Percentiles rank a stretch among this genome's conserved stretches.
phyloP scores from a whole-genome alignment of 2,888 invertebrate genomes.

The Agrypnus murinus region DNA sequence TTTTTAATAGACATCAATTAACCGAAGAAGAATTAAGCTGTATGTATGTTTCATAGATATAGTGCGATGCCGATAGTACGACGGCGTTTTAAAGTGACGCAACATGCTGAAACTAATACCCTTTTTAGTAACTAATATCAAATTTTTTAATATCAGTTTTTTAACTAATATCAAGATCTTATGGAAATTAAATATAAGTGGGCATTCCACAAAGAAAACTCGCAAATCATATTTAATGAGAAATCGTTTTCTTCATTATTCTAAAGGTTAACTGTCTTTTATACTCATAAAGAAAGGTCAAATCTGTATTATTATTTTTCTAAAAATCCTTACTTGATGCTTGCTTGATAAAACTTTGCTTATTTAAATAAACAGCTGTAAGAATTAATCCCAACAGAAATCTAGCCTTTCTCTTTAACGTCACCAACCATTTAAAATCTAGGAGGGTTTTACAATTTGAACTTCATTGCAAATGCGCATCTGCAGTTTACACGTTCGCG shows the following conservation, averaged over 20 bases:
- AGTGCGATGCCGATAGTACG: too few relatives aligned
- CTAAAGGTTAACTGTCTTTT: not conserved
- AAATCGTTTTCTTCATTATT: not conserved
- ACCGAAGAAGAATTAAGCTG: too few relatives aligned
- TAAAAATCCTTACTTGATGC: not conserved
- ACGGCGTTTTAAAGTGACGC: too few relatives aligned
- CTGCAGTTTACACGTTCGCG: constrained; percentile 35
- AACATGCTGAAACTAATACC: too few relatives aligned
- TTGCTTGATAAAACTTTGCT: not conserved
- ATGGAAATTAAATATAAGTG: too few relatives aligned
- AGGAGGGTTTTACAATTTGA: constrained; percentile 25
- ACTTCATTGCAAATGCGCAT: constrained; percentile 37
- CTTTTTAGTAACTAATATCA: too few relatives aligned
- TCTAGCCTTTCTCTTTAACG: constrained; percentile 6
- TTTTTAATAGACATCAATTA: too few relatives aligned
- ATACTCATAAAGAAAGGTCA: not conserved
- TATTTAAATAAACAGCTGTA: not conserved
- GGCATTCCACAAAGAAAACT: too few relatives aligned
- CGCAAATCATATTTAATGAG: too few relatives aligned
- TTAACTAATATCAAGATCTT: too few relatives aligned
- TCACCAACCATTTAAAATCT: constrained; percentile 9
- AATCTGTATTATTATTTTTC: not conserved
- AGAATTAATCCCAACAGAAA: constrained; percentile 18
- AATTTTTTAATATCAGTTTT: too few relatives aligned
- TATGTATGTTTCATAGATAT: too few relatives aligned